A percentile compares a stretch with the other conserved stretches of the same genome.
Evolutionary conservation across 2,797 vertebrate species (phyloP).

Genomic region (Furcifer pardalis): DNA sequence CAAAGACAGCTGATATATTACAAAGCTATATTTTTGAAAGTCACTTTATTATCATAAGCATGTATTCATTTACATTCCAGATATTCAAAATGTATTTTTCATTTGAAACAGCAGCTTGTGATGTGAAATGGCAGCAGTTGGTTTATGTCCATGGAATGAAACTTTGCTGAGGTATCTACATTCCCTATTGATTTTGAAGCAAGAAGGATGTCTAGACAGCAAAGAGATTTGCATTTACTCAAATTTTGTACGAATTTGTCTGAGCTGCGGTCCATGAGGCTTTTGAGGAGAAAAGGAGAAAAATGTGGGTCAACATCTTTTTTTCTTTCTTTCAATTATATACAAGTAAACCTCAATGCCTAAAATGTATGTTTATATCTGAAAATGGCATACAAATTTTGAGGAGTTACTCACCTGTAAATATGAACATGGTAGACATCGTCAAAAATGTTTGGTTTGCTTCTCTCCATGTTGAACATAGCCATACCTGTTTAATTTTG

Average conservation of each 20-base stretch:
- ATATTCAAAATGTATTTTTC: background rate
- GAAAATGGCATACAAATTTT: too few relatives aligned
- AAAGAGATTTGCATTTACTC: background rate
- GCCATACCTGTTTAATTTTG: too few relatives aligned
- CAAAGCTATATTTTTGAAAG: conserved; percentile 31
- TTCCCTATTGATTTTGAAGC: background rate
- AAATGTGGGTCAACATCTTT: too few relatives aligned
- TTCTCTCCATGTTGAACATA: too few relatives aligned
- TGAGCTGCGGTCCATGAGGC: background rate
- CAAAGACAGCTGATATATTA: background rate
- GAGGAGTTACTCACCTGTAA: too few relatives aligned
- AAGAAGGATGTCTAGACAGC: background rate
- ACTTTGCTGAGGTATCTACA: conserved; percentile 9
- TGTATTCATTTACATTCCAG: background rate
- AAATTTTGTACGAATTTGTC: background rate
- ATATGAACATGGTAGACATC: too few relatives aligned
- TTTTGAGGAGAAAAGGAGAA: background rate
- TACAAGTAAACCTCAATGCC: too few relatives aligned
- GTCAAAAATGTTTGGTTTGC: too few relatives aligned
- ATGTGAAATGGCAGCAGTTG: background rate
- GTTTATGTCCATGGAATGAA: background rate
- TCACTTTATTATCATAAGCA: background rate
- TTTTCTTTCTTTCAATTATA: too few relatives aligned
- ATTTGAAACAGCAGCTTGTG: background rate
- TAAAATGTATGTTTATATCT: too few relatives aligned